Evolutionary conservation across 2,113 vertebrate species (phyloP), one percentile per base, ranked within the genome.

Genomic region (Lichenostomus cassidix): DNA sequence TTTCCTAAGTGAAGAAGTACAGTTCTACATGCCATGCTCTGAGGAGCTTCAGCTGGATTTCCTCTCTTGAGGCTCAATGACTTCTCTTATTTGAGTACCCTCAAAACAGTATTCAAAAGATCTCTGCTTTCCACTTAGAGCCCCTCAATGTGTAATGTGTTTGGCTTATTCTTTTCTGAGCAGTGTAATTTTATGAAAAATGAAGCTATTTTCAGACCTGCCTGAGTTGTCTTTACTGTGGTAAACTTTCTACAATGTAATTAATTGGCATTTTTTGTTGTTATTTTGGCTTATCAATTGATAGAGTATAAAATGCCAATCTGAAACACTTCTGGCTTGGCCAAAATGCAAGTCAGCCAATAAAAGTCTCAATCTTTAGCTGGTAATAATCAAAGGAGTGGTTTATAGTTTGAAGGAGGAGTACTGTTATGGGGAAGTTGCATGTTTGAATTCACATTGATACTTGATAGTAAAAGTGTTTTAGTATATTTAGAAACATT

Each of bases 11-110:
- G 6, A 53, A 84, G 70, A 62, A 84, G 28, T 33, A 63, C 49
- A 82, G 42, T 31, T 84, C 77, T 33, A n/a, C 46, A 12, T 58
- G 28, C 63, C 74, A 79, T 77, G 53, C 69, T 79, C 58, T 41
- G 23, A 84, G 89, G 58, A 86, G 23, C 49, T 77, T 75, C 81
- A 75, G 80, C 87, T 94, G 81, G 56, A 70, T 83, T 90, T 94
- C 47, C 56, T 84, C 69, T 89, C 60, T 75, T 13, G 2, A 71
- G 65, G 49, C 42, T 68, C 59, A 12, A 86, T 55, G 73, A 41
- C 52, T 77, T 93, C 58, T 91, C n/a, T 65, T 73, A 35, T 55
- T 71, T 85, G 88, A 90, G 76, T 39, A 94, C 65, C 64, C 77
- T 94, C 73, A 71, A 89, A 46, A 46, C 13, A 60, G 69, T 31